Evolutionary conservation across 1,140 invertebrate genomes (phyloP).

Genomic region (Asobara japonica): DNA sequence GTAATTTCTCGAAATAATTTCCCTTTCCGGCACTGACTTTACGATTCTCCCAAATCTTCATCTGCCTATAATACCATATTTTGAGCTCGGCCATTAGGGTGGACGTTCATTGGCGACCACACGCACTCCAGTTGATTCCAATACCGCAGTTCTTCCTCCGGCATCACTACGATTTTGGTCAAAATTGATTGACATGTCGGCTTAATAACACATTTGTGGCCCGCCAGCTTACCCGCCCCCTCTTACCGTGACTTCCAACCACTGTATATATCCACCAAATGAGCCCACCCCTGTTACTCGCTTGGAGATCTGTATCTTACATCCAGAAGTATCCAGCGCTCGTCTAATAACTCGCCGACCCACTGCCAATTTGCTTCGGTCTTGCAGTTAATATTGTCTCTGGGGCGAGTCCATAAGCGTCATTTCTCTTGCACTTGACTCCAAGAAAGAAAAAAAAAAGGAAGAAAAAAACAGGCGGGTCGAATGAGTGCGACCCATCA

Average conservation of each 20-base stretch:
- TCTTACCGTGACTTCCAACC: constrained; percentile 20
- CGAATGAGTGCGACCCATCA: no score
- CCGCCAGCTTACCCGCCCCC: constrained; percentile 32
- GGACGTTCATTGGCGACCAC: constrained; percentile 40
- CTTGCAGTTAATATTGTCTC: constrained; percentile 8
- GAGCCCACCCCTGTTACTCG: constrained; percentile 19
- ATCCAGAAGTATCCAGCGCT: constrained; percentile 33
- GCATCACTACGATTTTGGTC: constrained; percentile 30
- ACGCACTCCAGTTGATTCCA: constrained; percentile 13
- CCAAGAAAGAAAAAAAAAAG: not conserved
- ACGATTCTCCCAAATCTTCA: constrained; percentile 3
- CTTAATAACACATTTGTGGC: constrained; percentile 46
- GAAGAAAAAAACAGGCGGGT: no score
- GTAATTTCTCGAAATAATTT: no score
- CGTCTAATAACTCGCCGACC: constrained; percentile 38
- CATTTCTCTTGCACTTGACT: constrained; percentile 7
- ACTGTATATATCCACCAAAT: constrained; percentile 12
- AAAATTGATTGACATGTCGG: constrained; percentile 50
- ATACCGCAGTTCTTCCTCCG: not conserved
- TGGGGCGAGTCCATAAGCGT: not conserved
- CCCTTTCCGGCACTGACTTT: not conserved
- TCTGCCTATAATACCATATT: constrained; percentile 47
- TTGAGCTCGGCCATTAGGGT: constrained; percentile 29
- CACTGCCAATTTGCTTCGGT: constrained; percentile 39
- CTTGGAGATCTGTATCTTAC: constrained; percentile 29